phyloP scores from a whole-genome alignment of 2,113 vertebrate genomes.

The Pyxicephalus adspersus region DNA sequence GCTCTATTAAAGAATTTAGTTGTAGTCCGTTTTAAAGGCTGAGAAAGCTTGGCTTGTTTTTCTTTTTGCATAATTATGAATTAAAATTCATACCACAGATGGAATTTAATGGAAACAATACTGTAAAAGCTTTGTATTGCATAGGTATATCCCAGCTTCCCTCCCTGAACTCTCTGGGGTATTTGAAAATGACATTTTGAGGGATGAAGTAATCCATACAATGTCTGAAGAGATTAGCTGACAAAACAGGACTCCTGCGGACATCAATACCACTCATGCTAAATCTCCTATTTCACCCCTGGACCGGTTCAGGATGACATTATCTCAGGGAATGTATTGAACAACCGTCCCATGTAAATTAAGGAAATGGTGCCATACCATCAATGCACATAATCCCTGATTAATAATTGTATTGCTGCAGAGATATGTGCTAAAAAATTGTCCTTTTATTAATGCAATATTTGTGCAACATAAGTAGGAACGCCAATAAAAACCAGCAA shows the following conservation, averaged over 20 bases:
- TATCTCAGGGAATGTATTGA: conserved; percentile 39
- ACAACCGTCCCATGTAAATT: not conserved
- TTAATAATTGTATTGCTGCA: not conserved
- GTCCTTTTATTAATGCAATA: not conserved
- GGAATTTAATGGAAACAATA: not conserved
- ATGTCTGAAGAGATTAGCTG: conserved; percentile 42
- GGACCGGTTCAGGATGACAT: conserved; percentile 8
- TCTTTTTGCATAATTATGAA: not conserved
- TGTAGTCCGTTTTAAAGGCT: too few species aligned
- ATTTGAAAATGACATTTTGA: conserved; percentile 46
- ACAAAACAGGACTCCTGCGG: not conserved
- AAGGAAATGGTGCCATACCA: not conserved
- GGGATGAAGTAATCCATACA: conserved; percentile 35
- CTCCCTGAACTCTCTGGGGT: conserved; percentile 14
- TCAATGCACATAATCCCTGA: conserved; percentile 16
- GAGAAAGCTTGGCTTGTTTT: too few species aligned
- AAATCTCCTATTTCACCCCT: conserved; percentile 29
- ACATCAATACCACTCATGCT: conserved; percentile 26
- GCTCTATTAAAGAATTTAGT: too few species aligned
- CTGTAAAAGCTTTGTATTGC: not conserved
- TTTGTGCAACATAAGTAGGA: not conserved
- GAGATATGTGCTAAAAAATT: not conserved
- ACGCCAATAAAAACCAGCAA: not conserved
- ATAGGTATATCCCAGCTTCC: conserved; percentile 8
- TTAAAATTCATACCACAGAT: not conserved